Conservation (phyloP, 2,888 invertebrate genomes). For the Apomyelois bistriatella region DNA sequence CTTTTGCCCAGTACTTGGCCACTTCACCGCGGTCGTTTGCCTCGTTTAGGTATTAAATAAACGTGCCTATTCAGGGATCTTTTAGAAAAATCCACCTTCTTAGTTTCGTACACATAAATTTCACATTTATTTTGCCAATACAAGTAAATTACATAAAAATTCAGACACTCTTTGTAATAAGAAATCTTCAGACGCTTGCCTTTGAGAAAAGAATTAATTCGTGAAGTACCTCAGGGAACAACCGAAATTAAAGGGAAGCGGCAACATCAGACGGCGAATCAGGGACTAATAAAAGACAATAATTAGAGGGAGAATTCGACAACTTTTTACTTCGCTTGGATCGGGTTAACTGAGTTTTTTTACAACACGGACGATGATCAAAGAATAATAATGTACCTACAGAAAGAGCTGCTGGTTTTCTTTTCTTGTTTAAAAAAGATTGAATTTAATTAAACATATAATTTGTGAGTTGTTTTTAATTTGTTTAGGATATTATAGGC, state of each 20-base stretch:
- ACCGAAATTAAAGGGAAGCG: slow-evolving; percentile 24
- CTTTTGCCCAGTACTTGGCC: too few species aligned
- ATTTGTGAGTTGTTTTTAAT: too few species aligned
- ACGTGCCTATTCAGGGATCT: too few species aligned
- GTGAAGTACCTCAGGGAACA: slow-evolving; percentile 20
- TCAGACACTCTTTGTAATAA: neutral
- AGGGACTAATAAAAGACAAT: slow-evolving; percentile 9
- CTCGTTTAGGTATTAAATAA: too few species aligned
- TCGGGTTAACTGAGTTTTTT: neutral
- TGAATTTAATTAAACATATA: too few species aligned
- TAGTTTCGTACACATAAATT: too few species aligned
- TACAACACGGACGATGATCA: neutral
- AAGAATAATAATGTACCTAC: neutral
- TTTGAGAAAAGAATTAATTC: slow-evolving; percentile 28
- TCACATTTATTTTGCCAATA: neutral
- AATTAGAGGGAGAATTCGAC: slow-evolving; percentile 7
- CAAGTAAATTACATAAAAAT: neutral
- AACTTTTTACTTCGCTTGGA: neutral
- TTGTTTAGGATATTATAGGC: too few species aligned
- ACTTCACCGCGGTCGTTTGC: too few species aligned
- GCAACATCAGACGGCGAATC: neutral
- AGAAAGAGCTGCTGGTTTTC: neutral
- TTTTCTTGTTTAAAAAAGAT: too few species aligned
- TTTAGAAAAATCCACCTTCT: too few species aligned
- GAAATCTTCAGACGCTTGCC: slow-evolving; percentile 18